Base-by-base conservation (phyloP, 2,888 invertebrate genomes). In the Eilema depressum region DNA sequence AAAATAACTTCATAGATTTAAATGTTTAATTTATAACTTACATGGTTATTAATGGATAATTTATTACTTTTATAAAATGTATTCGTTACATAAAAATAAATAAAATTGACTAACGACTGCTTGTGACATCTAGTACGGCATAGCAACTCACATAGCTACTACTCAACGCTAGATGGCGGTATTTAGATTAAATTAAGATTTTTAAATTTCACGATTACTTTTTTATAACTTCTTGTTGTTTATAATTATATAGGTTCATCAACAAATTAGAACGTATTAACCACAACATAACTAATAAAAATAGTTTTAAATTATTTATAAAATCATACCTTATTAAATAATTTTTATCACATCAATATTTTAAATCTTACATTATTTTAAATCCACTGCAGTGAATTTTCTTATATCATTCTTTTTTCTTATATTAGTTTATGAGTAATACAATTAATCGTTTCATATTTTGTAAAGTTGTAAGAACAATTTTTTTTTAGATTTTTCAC, bases 101-200 rank as follows among this genome's bases (percentile, higher is more conserved):
- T 41, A 41, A 41, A 4, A 4, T 53, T 53, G 2, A 53, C n/a
- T n/a, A 53, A 10, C 10, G 53, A n/a, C 53, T n/a, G 7, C 7
- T 65, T 63, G 33, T 37, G 80, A 57, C 79, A 81, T 80, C 80
- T 81, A 73, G 70, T 67, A 61, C 68, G 73, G 2, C 73, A 60
- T 79, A 81, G 77, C 61, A 66, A 1, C 28, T 25, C 14, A 5
- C 11, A 30, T n/a, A 61, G 1, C 11, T 61, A 33, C 61, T 61
- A 30, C 20, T 30, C 61, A 30, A 33, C 61, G n/a, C 61, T 33
- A 61, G 61, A 61, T 61, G 61, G 30, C 61, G 10, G 20, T 61
- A 5, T 5, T 25, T 1, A n/a, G n/a, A n/a, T 8, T 37, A 17
- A 41, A 41, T 37, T 12, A 4, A 41, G 41, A 17, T 41, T 14